Conservation (phyloP, 2,797 vertebrate species). For the Channallabes apus region DNA sequence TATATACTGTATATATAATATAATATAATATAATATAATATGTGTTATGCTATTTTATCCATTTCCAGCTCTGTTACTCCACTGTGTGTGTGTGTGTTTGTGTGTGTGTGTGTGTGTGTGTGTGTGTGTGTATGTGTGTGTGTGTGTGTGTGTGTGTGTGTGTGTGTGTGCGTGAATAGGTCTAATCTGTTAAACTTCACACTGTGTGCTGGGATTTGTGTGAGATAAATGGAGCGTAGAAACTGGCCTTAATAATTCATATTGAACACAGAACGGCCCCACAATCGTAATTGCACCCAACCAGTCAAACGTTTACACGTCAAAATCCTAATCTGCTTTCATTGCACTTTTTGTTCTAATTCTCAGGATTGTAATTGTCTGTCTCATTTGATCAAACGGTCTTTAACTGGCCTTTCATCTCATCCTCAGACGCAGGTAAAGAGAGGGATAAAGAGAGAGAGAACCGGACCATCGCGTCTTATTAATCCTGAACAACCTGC, state of each 20-base stretch:
- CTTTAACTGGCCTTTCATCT: slow-evolving; percentile 73
- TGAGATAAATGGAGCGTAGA: neutral
- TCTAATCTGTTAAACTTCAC: neutral
- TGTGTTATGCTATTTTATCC: too few relatives aligned
- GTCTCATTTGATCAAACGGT: slow-evolving; percentile 72
- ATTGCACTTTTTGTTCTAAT: slow-evolving; percentile 31
- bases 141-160: too few relatives aligned
- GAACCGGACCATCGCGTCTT: slow-evolving; percentile 1
- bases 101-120: too few relatives aligned
- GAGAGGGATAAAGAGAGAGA: neutral
- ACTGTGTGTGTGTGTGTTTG: too few relatives aligned
- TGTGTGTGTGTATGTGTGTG: too few relatives aligned
- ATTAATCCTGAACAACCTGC: slow-evolving; percentile 28
- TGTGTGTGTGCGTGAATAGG: neutral
- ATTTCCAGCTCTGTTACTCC: too few relatives aligned
- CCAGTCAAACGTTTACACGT: slow-evolving; percentile 17
- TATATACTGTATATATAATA: too few relatives aligned
- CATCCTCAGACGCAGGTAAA: neutral
- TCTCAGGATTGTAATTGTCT: slow-evolving; percentile 41
- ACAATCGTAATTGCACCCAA: slow-evolving; percentile 29
- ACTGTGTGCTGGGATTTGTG: neutral
- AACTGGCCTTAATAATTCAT: slow-evolving; percentile 14
- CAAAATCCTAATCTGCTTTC: slow-evolving; percentile 5
- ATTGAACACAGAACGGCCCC: slow-evolving; percentile 18
- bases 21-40: too few relatives aligned